Evolutionary conservation across 2,797 vertebrate genomes (phyloP).

Genomic region (Brachymystax lenok): DNA sequence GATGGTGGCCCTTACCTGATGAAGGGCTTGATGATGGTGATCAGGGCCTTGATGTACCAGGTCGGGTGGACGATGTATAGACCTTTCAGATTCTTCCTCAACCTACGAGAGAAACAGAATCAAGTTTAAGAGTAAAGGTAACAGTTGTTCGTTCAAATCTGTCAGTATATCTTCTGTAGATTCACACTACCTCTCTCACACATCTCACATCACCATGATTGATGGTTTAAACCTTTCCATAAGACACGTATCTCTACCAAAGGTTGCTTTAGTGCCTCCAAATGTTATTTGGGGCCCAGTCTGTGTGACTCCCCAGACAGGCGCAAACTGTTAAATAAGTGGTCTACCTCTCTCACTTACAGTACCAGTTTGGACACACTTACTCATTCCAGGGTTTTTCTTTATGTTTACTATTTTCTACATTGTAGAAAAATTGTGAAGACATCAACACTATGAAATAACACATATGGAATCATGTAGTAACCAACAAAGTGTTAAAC

Average conservation of each 20-base stretch:
- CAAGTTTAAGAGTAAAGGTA: slow-evolving; percentile 17
- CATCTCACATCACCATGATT: neutral
- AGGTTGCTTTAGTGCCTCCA: neutral
- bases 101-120: slow-evolving; percentile 51
- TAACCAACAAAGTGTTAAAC: too few species aligned
- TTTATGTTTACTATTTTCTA: too few species aligned
- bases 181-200: neutral
- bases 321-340: neutral
- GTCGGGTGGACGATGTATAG: slow-evolving; percentile 80
- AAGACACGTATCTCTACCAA: neutral
- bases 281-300: neutral
- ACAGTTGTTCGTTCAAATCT: neutral
- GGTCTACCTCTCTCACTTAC: slow-evolving; percentile 4
- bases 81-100: slow-evolving; percentile 81
- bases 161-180: neutral
- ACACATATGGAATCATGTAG: too few species aligned
- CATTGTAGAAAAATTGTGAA: too few species aligned
- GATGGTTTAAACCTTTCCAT: neutral
- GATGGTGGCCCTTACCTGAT: slow-evolving; percentile 73
- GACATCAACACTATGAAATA: too few species aligned
- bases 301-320: neutral
- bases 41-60: slow-evolving; percentile 80
- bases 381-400: too few species aligned
- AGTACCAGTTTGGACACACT: too few species aligned
- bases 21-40: slow-evolving; percentile 82